phyloP scores from a whole-genome alignment of 2,888 invertebrate species.

The Oxytorus armatus region DNA sequence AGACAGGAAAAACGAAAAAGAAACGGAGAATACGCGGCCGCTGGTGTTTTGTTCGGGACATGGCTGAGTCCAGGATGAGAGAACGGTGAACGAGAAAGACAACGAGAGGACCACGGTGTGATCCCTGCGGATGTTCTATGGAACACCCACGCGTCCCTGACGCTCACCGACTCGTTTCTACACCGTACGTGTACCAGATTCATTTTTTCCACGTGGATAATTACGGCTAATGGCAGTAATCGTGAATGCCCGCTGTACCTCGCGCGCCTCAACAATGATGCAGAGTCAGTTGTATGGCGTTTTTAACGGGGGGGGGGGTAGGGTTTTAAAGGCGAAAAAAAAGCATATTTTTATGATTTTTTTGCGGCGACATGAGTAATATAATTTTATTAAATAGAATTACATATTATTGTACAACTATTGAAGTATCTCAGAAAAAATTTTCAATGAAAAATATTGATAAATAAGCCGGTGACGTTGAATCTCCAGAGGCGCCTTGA shows the following conservation, averaged over 20 bases:
- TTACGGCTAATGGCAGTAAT: slow-evolving; percentile 81
- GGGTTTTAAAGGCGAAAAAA: too few relatives aligned
- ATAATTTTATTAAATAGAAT: too few relatives aligned
- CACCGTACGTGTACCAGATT: slow-evolving; percentile 65
- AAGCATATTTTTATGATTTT: too few relatives aligned
- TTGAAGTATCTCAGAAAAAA: too few relatives aligned
- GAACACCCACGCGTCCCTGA: slow-evolving; percentile 81
- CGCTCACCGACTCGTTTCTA: slow-evolving; percentile 47
- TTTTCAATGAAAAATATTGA: too few relatives aligned
- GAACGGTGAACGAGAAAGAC: slow-evolving; percentile 10
- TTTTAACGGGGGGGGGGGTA: too few relatives aligned
- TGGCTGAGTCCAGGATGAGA: slow-evolving; percentile 18
- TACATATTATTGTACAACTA: too few relatives aligned
- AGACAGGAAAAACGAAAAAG: slow-evolving; percentile 6
- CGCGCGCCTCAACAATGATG: not conserved
- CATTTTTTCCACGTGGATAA: slow-evolving; percentile 74
- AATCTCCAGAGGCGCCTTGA: too few relatives aligned
- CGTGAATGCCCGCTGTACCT: slow-evolving; percentile 70
- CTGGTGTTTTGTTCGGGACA: slow-evolving; percentile 39
- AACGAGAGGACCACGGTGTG: slow-evolving; percentile 1
- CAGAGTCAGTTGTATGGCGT: not conserved
- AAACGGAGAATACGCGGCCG: slow-evolving; percentile 30
- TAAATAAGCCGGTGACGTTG: too few relatives aligned
- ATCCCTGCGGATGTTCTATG: slow-evolving; percentile 51
- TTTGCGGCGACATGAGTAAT: too few relatives aligned